Percentiles rank a stretch among this genome's conserved stretches.
phyloP scores from a whole-genome alignment of 1,140 invertebrate genomes.

The Drepana arcuata region DNA sequence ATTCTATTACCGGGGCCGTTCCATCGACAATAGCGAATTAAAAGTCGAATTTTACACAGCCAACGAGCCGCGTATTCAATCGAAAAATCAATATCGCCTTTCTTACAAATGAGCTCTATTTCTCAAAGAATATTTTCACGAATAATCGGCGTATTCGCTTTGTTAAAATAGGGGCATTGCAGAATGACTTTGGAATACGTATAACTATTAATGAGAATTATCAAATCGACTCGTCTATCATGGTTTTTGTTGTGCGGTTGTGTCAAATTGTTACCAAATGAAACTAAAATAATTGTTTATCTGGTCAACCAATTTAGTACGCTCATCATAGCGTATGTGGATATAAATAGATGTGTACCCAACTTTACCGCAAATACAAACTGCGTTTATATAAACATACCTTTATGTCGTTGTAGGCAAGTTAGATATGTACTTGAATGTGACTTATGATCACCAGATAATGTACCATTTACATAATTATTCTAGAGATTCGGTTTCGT shows the following conservation, averaged over 20 bases:
- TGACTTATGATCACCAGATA: conserved; percentile 19
- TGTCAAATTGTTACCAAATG: no score
- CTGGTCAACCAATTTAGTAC: no score
- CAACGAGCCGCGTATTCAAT: conserved; percentile 34
- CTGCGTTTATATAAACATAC: no score
- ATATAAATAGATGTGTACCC: no score
- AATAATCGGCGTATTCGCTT: background rate
- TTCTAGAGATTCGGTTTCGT: conserved; percentile 24
- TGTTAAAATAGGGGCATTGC: background rate
- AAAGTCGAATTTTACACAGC: conserved; percentile 39
- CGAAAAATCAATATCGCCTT: conserved; percentile 36
- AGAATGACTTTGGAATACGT: no score
- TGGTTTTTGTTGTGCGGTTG: no score
- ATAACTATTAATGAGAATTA: conserved; percentile 1
- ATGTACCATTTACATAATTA: conserved; percentile 27
- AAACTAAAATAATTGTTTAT: no score
- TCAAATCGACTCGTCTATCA: no score
- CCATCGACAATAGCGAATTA: conserved; percentile 41
- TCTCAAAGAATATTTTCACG: conserved; percentile 11
- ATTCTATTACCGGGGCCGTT: conserved; percentile 33
- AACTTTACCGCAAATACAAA: no score
- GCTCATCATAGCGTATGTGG: no score
- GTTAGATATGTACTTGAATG: conserved; percentile 27
- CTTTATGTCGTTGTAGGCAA: no score
- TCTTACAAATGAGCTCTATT: conserved; percentile 23